Evolutionary conservation across 2,888 invertebrate species (phyloP), one percentile per base, ranked within the genome.

Genomic region (Endomychus coccineus): DNA sequence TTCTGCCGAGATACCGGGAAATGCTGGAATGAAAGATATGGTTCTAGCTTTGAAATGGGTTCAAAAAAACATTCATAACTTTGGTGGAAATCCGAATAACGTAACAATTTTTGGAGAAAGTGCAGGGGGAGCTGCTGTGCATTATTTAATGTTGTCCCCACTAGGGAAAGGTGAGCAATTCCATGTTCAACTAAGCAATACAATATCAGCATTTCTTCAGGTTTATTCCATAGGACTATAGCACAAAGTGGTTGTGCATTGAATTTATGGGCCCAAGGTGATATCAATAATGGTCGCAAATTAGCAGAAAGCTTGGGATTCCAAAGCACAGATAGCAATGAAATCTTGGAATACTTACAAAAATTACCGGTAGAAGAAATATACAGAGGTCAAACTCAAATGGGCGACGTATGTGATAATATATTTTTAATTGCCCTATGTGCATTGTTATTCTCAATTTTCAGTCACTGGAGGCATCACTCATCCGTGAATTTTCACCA

Each of bases 81-180:
- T 58, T 29, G 37, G 42, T 32, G 58, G 58, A 3, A 49, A 58
- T 43, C 46, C 58, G 1, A 40, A 48, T 25, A 58, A 56, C 33
- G 70, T 65, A 4, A 72, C 71, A 0, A 56, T 73, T 6, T 69
- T 72, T 47, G 73, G 73, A 2, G 68, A 71, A 49, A 72, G 73
- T 46, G 71, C 71, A 2, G 73, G 73, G 1, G 70, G 60, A 3
- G 65, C 62, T 15, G 65, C 70, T 2, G 62, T 67, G 0, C 70
- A 72, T 42, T 68, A 63, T 38, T 59, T 71, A 50, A 62, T 67
- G 48, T 46, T 72, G 2, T 71, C 71, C 0, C 69, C 71, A 22
- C 62, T 69, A 51, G 58, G 70, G 2, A 64, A 61, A 47, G 36
- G 36, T 36, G 25, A 10, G 6, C 25, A 4, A 30, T 19, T 19